Percentiles rank a stretch among this genome's conserved stretches.
These are phyloP conservation scores for Reticulitermes lucifugus DNA, from an alignment of 2,888 invertebrate genomes.

Conservation along the genomic window DNA sequence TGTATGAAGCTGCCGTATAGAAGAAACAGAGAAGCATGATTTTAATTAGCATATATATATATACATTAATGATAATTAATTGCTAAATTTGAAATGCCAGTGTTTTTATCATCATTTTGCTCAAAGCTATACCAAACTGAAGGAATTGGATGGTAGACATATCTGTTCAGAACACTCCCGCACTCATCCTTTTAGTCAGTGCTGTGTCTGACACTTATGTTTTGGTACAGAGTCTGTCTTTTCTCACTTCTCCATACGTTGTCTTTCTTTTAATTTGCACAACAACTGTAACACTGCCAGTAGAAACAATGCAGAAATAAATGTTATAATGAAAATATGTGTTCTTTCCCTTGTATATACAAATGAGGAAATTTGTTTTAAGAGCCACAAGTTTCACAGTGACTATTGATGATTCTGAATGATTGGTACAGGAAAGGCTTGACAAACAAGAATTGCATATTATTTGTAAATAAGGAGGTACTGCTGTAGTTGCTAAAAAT, in stretches of 20 bases:
- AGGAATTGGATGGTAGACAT: constrained; percentile 25
- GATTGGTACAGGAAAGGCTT: too few relatives aligned
- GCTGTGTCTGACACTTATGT: constrained; percentile 1
- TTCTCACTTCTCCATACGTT: constrained; percentile 15
- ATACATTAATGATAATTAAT: not conserved
- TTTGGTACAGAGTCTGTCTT: not conserved
- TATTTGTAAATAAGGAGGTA: too few relatives aligned
- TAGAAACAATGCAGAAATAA: constrained; percentile 34
- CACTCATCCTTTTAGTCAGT: constrained; percentile 23
- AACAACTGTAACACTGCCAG: constrained; percentile 34
- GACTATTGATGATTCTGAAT: too few relatives aligned
- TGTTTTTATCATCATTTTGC: constrained; percentile 12
- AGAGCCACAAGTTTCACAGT: too few relatives aligned
- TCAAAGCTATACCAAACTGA: constrained; percentile 13
- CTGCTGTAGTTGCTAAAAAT: too few relatives aligned
- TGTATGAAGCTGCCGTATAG: not conserved
- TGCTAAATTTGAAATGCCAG: constrained; percentile 12
- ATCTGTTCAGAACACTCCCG: constrained; percentile 8
- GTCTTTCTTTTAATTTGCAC: constrained; percentile 6
- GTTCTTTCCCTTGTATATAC: not conserved
- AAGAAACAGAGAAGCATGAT: not conserved
- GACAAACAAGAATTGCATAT: too few relatives aligned
- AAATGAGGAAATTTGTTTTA: too few relatives aligned
- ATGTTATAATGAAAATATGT: constrained; percentile 17
- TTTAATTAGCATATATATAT: not conserved